Evolutionary conservation across 2,113 vertebrate species (phyloP).

Genomic region (Alligator mississippiensis): DNA sequence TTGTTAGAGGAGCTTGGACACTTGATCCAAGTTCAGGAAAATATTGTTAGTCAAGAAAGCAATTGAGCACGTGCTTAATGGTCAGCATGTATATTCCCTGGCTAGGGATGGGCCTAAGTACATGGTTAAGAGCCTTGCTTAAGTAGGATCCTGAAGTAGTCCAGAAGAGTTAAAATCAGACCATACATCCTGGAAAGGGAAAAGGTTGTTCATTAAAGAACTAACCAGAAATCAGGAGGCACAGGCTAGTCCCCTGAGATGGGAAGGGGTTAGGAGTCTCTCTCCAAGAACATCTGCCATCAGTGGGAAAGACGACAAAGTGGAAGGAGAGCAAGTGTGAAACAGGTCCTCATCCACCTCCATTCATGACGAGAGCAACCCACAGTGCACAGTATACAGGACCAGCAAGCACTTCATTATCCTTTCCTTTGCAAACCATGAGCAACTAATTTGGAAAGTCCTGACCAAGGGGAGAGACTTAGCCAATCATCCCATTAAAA

Average conservation of each 20-base stretch:
- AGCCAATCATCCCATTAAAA: no score
- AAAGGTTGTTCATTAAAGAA: not conserved
- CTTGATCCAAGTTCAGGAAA: not conserved
- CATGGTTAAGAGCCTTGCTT: not conserved
- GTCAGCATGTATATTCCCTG: not conserved
- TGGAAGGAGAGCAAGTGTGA: not conserved
- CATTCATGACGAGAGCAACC: not conserved
- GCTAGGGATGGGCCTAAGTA: not conserved
- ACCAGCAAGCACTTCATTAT: not conserved
- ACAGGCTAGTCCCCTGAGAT: not conserved
- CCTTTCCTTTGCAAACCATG: not conserved
- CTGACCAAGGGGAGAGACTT: no score
- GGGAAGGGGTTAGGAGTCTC: not conserved
- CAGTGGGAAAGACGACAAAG: not conserved
- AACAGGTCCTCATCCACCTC: not conserved
- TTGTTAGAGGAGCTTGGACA: not conserved
- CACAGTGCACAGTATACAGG: not conserved
- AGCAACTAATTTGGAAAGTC: no score
- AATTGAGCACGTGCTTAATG: not conserved
- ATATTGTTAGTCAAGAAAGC: not conserved
- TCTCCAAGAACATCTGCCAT: not conserved
- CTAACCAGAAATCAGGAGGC: not conserved
- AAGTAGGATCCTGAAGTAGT: not conserved
- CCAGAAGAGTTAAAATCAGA: not conserved
- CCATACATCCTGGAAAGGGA: not conserved